Percentiles rank a stretch among this genome's conserved stretches.
These are phyloP conservation scores for Sinopyrophorus schimmeli DNA, from an alignment of 2,888 invertebrate species.

Conservation along the genomic window DNA sequence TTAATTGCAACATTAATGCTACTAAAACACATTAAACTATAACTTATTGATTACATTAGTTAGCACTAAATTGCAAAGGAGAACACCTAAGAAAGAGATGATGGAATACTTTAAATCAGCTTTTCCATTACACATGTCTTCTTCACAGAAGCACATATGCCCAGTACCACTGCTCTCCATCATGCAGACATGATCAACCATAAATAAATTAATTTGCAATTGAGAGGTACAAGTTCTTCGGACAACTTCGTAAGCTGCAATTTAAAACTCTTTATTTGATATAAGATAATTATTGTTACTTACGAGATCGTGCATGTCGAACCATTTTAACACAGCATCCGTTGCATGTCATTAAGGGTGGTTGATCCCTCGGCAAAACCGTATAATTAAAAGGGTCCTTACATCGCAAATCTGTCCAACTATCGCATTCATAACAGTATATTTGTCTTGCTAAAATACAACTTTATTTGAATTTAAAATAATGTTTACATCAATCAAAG, in stretches of 20 bases:
- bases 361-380: conserved; percentile 83
- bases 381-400: conserved; percentile 94
- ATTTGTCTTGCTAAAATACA: conserved; percentile 75
- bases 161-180: conserved; percentile 97
- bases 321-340: conserved; percentile 97
- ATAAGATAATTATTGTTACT: conserved; percentile 56
- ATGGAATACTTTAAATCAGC: conserved; percentile 46
- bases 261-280: conserved; percentile 17
- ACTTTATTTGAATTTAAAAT: conserved; percentile 3
- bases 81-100: no score
- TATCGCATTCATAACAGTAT: conserved; percentile 93
- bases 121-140: conserved; percentile 88
- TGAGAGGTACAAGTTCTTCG: conserved; percentile 91
- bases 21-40: no score
- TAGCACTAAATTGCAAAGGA: no score
- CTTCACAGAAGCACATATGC: conserved; percentile 98
- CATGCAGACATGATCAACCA: conserved; percentile 99
- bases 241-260: conserved; percentile 87
- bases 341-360: conserved; percentile 84
- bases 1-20: no score
- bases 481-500: no score
- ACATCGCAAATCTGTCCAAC: conserved; percentile 87
- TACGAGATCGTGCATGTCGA: conserved; percentile 85
- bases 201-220: conserved; percentile 93
- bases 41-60: no score